Base-by-base conservation (phyloP, 2,797 vertebrate genomes). In the Rhyacichthys aspro region DNA sequence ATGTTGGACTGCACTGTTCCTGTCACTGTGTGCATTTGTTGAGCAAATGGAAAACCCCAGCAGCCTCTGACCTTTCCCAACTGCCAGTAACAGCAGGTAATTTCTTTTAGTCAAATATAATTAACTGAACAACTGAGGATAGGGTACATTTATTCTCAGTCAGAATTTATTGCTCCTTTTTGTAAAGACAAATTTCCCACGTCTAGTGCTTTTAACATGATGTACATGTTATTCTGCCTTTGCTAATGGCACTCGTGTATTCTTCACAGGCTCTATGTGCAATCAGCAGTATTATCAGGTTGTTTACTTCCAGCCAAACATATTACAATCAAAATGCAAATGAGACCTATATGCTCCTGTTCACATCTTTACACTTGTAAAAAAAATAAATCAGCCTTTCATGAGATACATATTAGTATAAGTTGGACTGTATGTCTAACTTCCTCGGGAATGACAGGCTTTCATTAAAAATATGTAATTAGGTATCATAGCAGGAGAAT, bases 1-100 rank as follows among this genome's bases (percentile, higher is more conserved):
- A 53, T 70, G 50, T 59, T 45, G 6, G 28, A 34, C 36, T 62
- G 59, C 58, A 53, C 50, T 38, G 34, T 73, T 78, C 77, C 81
- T 67, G 70, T 77, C 76, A 82, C 59, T 49, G 69, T 72, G 81
- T 72, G 64, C 66, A 75, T 86, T 82, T 67, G 67, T 69, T 1
- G 44, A 37, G 49, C 23, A 67, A 61, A 53, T 80, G 76, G 83
- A 88, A 85, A 85, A 78, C 65, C 72, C 70, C 38, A 62, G 65
- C 57, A 81, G 78, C 62, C 65, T 17, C 44, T 74, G 77, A 75
- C 74, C 70, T 69, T 70, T 67, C 61, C 62, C 63, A 58, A 63
- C 70, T 66, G 73, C 69, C 73, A 77, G 66, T 85, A 81, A 89
- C 79, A 74, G 52, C 58, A 62, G 67, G 61, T 68, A 79, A 66